A percentile compares a stretch with the other conserved stretches of the same genome.
Conservation (phyloP, 2,888 invertebrate species). For the Hipparchia sbordonii region DNA sequence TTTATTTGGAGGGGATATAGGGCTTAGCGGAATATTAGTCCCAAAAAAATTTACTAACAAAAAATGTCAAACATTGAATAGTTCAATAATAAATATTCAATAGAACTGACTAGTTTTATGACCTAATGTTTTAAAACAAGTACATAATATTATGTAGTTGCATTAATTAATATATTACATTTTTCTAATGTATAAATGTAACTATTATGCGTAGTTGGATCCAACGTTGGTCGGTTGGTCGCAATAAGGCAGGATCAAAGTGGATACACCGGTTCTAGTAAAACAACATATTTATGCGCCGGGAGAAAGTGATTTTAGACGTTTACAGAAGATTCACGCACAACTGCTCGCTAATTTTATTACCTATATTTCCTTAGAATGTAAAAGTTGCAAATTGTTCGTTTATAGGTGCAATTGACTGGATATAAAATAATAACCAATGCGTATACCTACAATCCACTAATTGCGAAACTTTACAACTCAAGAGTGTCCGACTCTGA, state of each 20-base stretch:
- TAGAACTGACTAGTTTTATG: too few species aligned
- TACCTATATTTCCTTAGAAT: conserved; percentile 20
- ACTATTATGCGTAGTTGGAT: not conserved
- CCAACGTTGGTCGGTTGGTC: conserved; percentile 22
- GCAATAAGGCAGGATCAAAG: conserved; percentile 43
- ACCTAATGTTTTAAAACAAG: too few species aligned
- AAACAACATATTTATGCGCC: conserved; percentile 29
- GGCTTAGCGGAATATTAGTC: too few species aligned
- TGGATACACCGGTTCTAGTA: conserved; percentile 49
- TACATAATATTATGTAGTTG: not conserved
- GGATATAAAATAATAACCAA: not conserved
- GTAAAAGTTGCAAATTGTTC: conserved; percentile 16
- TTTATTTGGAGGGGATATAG: too few species aligned
- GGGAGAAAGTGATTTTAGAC: conserved; percentile 34
- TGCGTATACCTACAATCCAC: too few species aligned
- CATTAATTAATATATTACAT: not conserved
- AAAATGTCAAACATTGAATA: too few species aligned
- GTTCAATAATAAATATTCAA: too few species aligned
- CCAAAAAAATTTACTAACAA: too few species aligned
- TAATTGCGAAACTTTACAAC: not conserved
- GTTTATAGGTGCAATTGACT: conserved; percentile 9
- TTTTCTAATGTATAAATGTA: too few species aligned
- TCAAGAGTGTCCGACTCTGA: not conserved
- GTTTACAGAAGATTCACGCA: conserved; percentile 28
- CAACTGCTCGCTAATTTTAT: conserved; percentile 20